phyloP scores from a whole-genome alignment of 2,888 invertebrate genomes.

The Balanococcus diminutus region DNA sequence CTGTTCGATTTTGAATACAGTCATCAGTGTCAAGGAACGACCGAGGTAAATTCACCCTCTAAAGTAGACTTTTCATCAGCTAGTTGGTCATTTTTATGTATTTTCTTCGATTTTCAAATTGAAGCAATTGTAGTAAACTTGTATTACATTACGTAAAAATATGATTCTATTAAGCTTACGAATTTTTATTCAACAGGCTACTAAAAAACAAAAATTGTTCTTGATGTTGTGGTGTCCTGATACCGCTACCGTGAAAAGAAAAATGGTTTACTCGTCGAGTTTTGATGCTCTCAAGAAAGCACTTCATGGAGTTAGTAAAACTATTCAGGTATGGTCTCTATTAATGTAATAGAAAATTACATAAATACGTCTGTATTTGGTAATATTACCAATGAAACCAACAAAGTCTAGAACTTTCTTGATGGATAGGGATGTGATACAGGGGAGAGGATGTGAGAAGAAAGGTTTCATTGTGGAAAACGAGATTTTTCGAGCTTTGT shows the following conservation, averaged over 20 bases:
- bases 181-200: constrained; percentile 66
- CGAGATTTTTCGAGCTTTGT: neutral
- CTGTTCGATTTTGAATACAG: constrained; percentile 98
- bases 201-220: constrained; percentile 97
- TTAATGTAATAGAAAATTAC: neutral
- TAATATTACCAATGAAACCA: neutral
- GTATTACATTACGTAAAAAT: too few relatives aligned
- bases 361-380: neutral
- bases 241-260: constrained; percentile 88
- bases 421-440: neutral
- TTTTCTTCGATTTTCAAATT: neutral
- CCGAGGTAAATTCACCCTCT: constrained; percentile 67
- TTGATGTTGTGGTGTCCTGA: constrained; percentile 99
- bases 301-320: constrained; percentile 94
- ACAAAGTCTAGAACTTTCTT: neutral
- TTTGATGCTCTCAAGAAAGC: constrained; percentile 98
- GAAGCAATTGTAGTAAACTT: too few relatives aligned
- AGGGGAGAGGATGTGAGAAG: neutral
- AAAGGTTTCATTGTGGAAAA: neutral
- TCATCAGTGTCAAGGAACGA: constrained; percentile 95
- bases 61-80: too few relatives aligned
- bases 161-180: neutral
- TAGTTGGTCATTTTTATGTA: too few relatives aligned
- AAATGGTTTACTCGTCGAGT: constrained; percentile 86
- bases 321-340: constrained; percentile 71